phyloP scores from a whole-genome alignment of 1,140 invertebrate genomes.

The Calephelis virginiensis region DNA sequence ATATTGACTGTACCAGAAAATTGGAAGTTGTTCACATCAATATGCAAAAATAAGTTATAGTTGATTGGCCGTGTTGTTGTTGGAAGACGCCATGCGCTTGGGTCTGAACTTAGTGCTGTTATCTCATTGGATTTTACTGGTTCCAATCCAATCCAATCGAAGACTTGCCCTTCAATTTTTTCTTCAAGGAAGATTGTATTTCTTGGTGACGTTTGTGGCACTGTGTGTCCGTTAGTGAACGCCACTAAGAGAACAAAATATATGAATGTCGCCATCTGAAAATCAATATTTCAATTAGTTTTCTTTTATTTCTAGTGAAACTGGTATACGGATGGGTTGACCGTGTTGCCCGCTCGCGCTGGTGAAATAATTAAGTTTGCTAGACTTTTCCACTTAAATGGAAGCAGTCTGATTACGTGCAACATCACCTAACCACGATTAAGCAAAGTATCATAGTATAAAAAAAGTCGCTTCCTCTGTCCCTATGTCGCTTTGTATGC shows the following conservation, averaged over 20 bases:
- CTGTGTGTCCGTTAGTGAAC: conserved; percentile 31
- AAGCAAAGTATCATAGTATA: too few species aligned
- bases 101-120: conserved; percentile 8
- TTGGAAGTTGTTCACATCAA: conserved; percentile 48
- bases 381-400: too few species aligned
- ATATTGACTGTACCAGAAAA: conserved; percentile 82
- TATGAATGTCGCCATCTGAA: conserved; percentile 57
- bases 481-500: too few species aligned
- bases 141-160: conserved; percentile 41
- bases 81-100: conserved; percentile 78
- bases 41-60: conserved; percentile 72
- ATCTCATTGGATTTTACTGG: neutral
- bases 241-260: conserved; percentile 40
- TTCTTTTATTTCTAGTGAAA: too few species aligned
- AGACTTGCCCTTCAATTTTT: conserved; percentile 46
- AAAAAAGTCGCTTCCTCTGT: too few species aligned
- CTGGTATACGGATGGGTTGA: too few species aligned
- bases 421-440: too few species aligned
- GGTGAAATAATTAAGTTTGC: too few species aligned
- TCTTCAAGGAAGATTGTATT: conserved; percentile 61
- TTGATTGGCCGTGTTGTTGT: conserved; percentile 79
- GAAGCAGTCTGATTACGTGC: too few species aligned
- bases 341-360: too few species aligned
- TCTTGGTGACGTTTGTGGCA: conserved; percentile 34
- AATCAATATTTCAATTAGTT: conserved; percentile 14